Evolutionary conservation across 1,140 invertebrate genomes (phyloP), one percentile per base, ranked within the genome.

Genomic region (Melanaphis sacchari): DNA sequence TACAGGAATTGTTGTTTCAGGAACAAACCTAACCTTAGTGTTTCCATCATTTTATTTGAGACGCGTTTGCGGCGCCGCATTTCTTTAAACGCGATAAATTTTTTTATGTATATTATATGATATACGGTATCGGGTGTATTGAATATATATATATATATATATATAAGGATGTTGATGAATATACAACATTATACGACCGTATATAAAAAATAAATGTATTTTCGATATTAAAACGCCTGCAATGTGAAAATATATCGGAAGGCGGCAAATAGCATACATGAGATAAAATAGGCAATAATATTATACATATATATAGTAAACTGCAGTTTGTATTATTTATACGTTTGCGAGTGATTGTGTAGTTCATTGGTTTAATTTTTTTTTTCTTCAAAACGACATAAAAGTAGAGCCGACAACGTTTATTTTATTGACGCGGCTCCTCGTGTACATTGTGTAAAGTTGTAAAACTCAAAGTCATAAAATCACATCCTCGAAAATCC

Each of bases 281-380:
- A 31, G 54, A 31, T 15, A 9, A n/a, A n/a, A n/a, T 66, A 66
- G 59, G 31, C 59, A n/a, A 66, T 5, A 31, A 15, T 18, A 66
- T 66, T n/a, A n/a, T 59, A 59, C 9, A 54, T 59, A 31, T 31
- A 59, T 66, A n/a, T 66, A 66, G 59, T 5, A 18, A 31, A n/a
- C 31, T n/a, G 11, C 59, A 59, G 26, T 66, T 59, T 26, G 59
- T 66, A n/a, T 66, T 66, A 66, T 66, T n/a, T 52, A n/a, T n/a
- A n/a, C n/a, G 59, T n/a, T 15, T 76, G 31, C n/a, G 31, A 76
- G 59, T n/a, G n/a, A 76, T n/a, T 76, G 31, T 66, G 18, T 66
- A 76, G 59, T 36, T 76, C 59, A 76, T 76, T 76, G 59, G 36
- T 76, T 76, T 76, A 76, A 76, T 76, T 76, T 76, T 76, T 76